Conservation (phyloP, 2,888 invertebrate species). For the Drosophila robusta region DNA sequence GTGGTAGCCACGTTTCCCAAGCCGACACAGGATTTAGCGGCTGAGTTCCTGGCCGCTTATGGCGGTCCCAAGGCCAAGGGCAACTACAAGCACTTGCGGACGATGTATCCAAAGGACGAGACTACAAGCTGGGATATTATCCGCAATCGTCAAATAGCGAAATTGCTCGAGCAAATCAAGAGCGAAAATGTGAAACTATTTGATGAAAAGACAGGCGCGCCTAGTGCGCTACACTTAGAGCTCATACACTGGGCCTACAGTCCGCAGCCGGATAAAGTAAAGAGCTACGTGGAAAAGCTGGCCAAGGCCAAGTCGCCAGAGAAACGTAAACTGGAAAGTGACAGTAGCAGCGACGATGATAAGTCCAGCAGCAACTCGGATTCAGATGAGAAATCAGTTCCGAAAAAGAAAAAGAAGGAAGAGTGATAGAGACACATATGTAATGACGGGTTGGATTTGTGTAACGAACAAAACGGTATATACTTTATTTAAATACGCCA, state of each 20-base stretch:
- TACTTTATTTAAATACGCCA: slow-evolving; percentile 68
- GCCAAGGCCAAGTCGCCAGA: slow-evolving; percentile 67
- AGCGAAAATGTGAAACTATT: slow-evolving; percentile 88
- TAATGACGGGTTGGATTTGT: slow-evolving; percentile 24
- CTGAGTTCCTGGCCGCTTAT: slow-evolving; percentile 88
- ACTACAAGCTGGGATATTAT: slow-evolving; percentile 91
- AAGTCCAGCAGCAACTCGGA: slow-evolving; percentile 42
- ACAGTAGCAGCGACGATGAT: slow-evolving; percentile 46
- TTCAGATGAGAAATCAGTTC: slow-evolving; percentile 51
- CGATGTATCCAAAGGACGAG: slow-evolving; percentile 86
- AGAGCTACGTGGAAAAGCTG: slow-evolving; percentile 86
- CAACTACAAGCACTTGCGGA: slow-evolving; percentile 90
- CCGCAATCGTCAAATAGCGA: slow-evolving; percentile 88
- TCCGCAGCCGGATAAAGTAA: slow-evolving; percentile 89
- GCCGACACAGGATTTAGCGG: slow-evolving; percentile 86
- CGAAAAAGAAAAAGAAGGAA: slow-evolving; percentile 65
- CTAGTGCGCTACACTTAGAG: slow-evolving; percentile 89
- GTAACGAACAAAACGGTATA: slow-evolving; percentile 75
- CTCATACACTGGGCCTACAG: slow-evolving; percentile 92
- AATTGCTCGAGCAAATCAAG: slow-evolving; percentile 87
- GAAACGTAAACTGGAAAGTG: slow-evolving; percentile 64
- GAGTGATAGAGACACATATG: slow-evolving; percentile 33
- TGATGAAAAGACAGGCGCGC: slow-evolving; percentile 88
- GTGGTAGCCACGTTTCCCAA: slow-evolving; percentile 87
- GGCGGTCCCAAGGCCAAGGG: slow-evolving; percentile 87